phyloP scores from a whole-genome alignment of 2,888 invertebrate genomes.

The Trachelus stipa region DNA sequence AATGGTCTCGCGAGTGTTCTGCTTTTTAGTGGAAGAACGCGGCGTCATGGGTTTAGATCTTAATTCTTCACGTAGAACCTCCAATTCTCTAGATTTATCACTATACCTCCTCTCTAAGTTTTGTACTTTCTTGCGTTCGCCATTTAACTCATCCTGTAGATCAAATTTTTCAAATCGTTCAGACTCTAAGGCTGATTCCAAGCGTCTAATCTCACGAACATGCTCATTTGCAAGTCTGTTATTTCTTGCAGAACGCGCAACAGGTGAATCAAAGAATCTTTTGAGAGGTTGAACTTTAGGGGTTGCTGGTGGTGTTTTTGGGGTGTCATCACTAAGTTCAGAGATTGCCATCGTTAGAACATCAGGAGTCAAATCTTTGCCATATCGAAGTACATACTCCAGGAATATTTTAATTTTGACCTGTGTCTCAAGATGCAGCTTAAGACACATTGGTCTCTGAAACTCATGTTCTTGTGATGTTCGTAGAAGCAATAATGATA shows the following conservation, averaged over 20 bases:
- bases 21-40: conserved; percentile 56
- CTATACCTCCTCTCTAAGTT: conserved; percentile 69
- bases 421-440: conserved; percentile 69
- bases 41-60: conserved; percentile 52
- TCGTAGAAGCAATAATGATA: conserved; percentile 70
- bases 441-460: conserved; percentile 71
- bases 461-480: conserved; percentile 70
- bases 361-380: conserved; percentile 65
- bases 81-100: conserved; percentile 63
- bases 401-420: conserved; percentile 70
- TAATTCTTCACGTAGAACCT: conserved; percentile 56
- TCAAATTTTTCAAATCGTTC: conserved; percentile 75
- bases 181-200: conserved; percentile 72
- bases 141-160: conserved; percentile 72
- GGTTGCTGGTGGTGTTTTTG: conserved; percentile 36
- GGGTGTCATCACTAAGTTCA: conserved; percentile 45
- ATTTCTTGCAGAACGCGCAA: conserved; percentile 46
- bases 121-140: conserved; percentile 69
- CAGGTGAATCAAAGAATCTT: conserved; percentile 58
- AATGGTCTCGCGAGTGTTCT: conserved; percentile 47
- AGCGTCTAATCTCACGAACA: conserved; percentile 67
- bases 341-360: conserved; percentile 67
- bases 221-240: conserved; percentile 62
- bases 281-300: conserved; percentile 43
- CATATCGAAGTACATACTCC: conserved; percentile 69